phyloP scores from a whole-genome alignment of 2,888 invertebrate species.

The Loripinus fragilis region DNA sequence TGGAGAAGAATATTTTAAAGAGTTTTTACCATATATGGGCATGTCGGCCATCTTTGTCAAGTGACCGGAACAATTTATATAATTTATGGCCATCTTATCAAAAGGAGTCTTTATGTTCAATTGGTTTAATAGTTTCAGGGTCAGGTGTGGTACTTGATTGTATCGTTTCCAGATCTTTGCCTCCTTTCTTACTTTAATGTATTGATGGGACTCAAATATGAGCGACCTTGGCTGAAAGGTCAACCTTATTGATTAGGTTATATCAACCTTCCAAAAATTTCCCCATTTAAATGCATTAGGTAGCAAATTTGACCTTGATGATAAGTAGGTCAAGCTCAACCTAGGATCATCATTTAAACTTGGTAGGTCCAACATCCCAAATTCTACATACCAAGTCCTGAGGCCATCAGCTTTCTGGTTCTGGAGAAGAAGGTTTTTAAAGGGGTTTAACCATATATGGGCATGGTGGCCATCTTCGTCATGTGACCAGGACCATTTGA shows the following conservation, averaged over 20 bases:
- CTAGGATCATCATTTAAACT: neutral
- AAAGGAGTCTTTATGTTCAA: neutral
- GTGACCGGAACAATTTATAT: neutral
- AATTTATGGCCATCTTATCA: neutral
- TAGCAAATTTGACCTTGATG: neutral
- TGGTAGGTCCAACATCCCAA: neutral
- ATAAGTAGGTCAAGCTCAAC: neutral
- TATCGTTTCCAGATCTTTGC: too few species aligned
- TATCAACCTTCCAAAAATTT: too few species aligned
- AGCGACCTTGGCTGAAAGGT: too few species aligned
- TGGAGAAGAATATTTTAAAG: conserved; percentile 11
- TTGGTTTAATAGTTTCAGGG: neutral
- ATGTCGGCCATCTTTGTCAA: neutral
- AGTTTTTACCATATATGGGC: neutral
- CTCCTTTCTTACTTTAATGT: too few species aligned
- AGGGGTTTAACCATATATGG: too few species aligned
- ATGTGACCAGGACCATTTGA: neutral
- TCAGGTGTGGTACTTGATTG: too few species aligned
- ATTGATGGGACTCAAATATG: too few species aligned
- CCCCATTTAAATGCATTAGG: too few species aligned
- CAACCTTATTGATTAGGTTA: too few species aligned
- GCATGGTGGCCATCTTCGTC: neutral
- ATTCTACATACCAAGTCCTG: neutral
- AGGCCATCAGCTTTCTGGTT: neutral
- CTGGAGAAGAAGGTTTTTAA: neutral